Percentiles rank a stretch among this genome's conserved stretches.
Conservation (phyloP, 2,113 vertebrate species). For the Rhinichthys klamathensis region DNA sequence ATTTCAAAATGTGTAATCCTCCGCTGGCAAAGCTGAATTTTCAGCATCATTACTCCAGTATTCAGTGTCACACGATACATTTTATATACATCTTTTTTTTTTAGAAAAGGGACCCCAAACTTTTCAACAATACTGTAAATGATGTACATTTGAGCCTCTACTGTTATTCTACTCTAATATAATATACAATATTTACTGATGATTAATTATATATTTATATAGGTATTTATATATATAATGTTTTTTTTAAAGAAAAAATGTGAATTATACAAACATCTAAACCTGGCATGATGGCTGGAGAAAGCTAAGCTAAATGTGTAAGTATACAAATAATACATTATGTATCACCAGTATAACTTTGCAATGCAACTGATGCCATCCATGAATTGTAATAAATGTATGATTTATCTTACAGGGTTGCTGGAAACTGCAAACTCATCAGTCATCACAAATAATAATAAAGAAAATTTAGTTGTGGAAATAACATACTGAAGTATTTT, state of each 20-base stretch:
- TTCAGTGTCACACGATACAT: too few relatives aligned
- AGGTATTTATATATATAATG: not conserved
- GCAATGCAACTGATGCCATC: not conserved
- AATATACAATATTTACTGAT: not conserved
- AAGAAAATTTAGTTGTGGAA: not conserved
- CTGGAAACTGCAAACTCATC: slow-evolving; percentile 1
- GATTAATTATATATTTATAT: not conserved
- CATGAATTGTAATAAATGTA: not conserved
- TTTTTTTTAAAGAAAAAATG: slow-evolving; percentile 25
- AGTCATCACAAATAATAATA: not conserved
- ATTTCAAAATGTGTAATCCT: too few relatives aligned
- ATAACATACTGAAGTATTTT: not conserved
- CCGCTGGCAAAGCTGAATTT: too few relatives aligned
- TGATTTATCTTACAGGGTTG: slow-evolving; percentile 22
- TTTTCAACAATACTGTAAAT: not conserved
- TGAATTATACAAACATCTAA: slow-evolving; percentile 26
- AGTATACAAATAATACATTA: slow-evolving; percentile 18
- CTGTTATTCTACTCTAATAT: not conserved
- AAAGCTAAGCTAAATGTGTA: slow-evolving; percentile 9
- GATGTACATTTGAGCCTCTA: not conserved
- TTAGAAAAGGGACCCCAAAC: not conserved
- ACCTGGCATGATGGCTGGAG: not conserved
- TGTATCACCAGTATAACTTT: not conserved
- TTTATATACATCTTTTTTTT: too few relatives aligned
- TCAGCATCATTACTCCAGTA: too few relatives aligned